Base-by-base conservation (phyloP, 2,888 invertebrate species). In the Microplitis manilae region DNA sequence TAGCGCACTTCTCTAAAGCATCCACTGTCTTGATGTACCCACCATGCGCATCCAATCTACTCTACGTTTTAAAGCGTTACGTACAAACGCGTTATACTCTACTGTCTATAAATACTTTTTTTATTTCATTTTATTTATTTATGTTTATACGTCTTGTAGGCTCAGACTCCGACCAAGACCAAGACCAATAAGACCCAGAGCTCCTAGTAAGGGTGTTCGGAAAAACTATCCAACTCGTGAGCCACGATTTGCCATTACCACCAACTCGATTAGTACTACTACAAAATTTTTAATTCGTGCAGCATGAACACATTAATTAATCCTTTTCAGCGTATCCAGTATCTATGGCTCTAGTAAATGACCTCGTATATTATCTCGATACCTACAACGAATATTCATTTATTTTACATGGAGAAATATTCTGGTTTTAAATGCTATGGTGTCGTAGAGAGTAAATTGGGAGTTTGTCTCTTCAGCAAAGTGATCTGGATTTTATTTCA, bases 1-100 rank as follows among this genome's bases (percentile, higher is more conserved):
- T 74, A 68, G 75, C 20, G 72, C 41, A 77, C 77, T 73, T 68
- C 76, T 30, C 30, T 30, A 30, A 13, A 50, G 50, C 8, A 61
- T 65, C 65, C 41, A 15, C 60, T 41, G 68, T 41, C 68, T 68
- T 20, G 41, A 41, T 50, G 50, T 50, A 50, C 50, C 50, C 13
- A 50, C 50, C 50, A 65, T 65, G 65, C 38, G 65, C 65, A 65
- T 65, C 65, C 65, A 65, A 65, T 65, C 65, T 38, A 30, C 30
- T 30, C 20, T 17, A 15, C 62, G 62, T 62, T 62, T 62, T 62
- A 15, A 62, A 17, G 20, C 20, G 20, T 20, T 62, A 62, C 20
- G 20, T 20, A 20, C 17, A 62, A 30, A 62, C 62, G 62, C 20
- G 20, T 62, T 20, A n/a, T 62, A 62, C 20, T n/a, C 7, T 62